Conservation (phyloP, 2,797 vertebrate genomes). For the Phrynocephalus guinanensis region DNA sequence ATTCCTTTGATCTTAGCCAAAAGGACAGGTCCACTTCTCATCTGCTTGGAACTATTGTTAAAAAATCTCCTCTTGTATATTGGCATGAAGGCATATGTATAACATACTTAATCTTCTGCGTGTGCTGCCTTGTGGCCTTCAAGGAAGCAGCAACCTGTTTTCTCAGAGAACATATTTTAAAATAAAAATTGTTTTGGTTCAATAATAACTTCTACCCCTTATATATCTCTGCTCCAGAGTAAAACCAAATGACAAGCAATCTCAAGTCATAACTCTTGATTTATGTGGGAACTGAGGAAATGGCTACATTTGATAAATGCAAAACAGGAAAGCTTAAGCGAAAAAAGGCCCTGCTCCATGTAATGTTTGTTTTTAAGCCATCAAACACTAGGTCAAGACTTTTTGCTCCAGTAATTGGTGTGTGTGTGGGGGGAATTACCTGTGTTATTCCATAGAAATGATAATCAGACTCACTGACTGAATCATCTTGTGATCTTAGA, state of each 20-base stretch:
- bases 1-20: no score
- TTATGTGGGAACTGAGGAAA: conserved; percentile 2
- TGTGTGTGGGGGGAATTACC: background rate
- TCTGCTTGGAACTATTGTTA: background rate
- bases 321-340: background rate
- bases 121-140: background rate
- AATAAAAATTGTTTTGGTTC: background rate
- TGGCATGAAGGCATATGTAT: background rate
- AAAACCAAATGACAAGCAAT: background rate
- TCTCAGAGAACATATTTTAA: background rate
- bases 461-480: background rate
- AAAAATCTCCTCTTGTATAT: background rate
- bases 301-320: background rate
- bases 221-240: background rate
- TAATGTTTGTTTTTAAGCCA: background rate
- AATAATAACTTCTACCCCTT: background rate
- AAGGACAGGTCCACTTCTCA: background rate
- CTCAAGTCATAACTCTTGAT: background rate
- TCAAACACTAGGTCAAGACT: background rate
- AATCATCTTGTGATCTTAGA: background rate
- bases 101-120: background rate
- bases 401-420: background rate
- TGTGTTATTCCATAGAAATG: background rate
- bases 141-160: background rate
- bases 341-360: background rate